Base-by-base conservation (phyloP, 2,113 vertebrate genomes). In the Ivindomyrus marchei region DNA sequence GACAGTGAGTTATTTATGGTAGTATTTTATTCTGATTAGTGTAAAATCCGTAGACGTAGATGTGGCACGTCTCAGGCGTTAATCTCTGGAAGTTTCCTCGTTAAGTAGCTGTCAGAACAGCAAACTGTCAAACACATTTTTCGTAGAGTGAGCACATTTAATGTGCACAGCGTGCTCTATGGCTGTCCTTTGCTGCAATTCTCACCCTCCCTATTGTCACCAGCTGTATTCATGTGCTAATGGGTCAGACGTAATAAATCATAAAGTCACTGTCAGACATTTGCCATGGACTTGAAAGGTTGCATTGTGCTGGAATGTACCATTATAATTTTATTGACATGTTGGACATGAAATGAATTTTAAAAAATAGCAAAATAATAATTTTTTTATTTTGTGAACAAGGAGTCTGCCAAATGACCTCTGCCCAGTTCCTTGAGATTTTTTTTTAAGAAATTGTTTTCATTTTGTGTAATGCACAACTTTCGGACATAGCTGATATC, bases 231-330 rank as follows among this genome's bases (percentile, higher is more conserved):
- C 46, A 52, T 77, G 46, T 89, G 66, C n/a, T 89, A 49, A 90
- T 66, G 86, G 85, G 77, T 77, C 90, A 49, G 89, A 88, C 93
- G 92, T 93, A 46, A 95, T 95, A 93, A 95, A 95, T 95, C 94
- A 95, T 90, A 86, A 85, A 66, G 85, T 88, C 91, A 89, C 92
- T 95, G 92, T 94, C 93, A 95, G 90, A 93, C 46, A 5, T 47
- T 88, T 70, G 90, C 91, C 91, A 52, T 87, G 46, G 24, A 70
- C 91, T 92, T 94, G 50, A 94, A 94, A 93, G 92, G 89, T 87
- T 85, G 89, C 92, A 92, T 91, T 92, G 93, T n/a, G 90, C 88
- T 56, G 85, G 52, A 42, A 89, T 85, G 89, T 39, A 53, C 88
- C 39, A 84, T 31, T 27, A 74, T 21, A 8, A 19, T 66, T 49